Evolutionary conservation across 2,888 invertebrate genomes (phyloP).

Genomic region (Eulithis prunata): DNA sequence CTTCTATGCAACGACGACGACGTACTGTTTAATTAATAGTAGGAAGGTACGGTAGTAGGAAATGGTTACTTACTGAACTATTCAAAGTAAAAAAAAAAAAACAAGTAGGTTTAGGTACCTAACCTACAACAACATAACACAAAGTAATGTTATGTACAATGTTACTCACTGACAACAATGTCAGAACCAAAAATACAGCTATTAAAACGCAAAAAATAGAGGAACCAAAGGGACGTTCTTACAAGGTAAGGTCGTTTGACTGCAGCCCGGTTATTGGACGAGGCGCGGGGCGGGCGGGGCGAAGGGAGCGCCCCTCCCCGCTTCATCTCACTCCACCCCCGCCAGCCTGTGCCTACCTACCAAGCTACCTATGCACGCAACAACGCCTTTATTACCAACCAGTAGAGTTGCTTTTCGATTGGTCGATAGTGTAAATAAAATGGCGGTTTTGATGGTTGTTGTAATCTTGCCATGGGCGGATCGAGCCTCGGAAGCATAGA

Average conservation of each 20-base stretch:
- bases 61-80: too few relatives aligned
- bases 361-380: slow-evolving; percentile 61
- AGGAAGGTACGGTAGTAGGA: too few relatives aligned
- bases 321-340: slow-evolving; percentile 73
- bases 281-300: slow-evolving; percentile 72
- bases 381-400: slow-evolving; percentile 50
- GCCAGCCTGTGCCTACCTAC: slow-evolving; percentile 62
- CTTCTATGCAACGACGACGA: too few relatives aligned
- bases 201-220: slow-evolving; percentile 63
- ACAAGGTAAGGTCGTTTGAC: slow-evolving; percentile 77
- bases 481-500: slow-evolving; percentile 71
- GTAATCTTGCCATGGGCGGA: slow-evolving; percentile 82
- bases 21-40: too few relatives aligned
- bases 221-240: slow-evolving; percentile 74
- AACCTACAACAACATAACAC: too few relatives aligned
- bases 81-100: too few relatives aligned
- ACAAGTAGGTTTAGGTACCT: too few relatives aligned
- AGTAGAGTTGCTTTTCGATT: slow-evolving; percentile 58
- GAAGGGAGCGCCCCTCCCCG: slow-evolving; percentile 71
- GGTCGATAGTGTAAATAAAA: slow-evolving; percentile 47
- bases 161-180: slow-evolving; percentile 35
- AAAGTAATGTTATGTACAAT: slow-evolving; percentile 7
- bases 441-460: slow-evolving; percentile 72
- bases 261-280: slow-evolving; percentile 71
- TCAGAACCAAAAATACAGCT: slow-evolving; percentile 52